Base-by-base conservation (phyloP, 1,140 invertebrate species). In the Phthorimaea operculella region DNA sequence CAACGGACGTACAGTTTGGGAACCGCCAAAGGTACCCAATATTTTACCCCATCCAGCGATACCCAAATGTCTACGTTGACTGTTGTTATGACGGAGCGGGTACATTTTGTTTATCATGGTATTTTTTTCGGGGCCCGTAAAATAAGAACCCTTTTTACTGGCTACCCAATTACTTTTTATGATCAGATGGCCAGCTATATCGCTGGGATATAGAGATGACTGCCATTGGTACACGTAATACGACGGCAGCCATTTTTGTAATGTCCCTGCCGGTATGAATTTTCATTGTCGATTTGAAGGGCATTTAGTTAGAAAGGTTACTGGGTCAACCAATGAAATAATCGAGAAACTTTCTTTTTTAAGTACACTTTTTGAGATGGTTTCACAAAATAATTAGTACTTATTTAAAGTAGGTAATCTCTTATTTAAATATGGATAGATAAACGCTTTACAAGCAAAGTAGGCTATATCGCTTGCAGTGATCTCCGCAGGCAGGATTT, bases 81-180 rank as follows among this genome's bases (percentile, higher is more conserved):
- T 44, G 51, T 61, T 66, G 62, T 68, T 66, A 71, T 74, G 69
- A 72, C 54, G 62, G 66, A 68, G 67, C 66, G 68, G 59, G 57
- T 50, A 14, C 62, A 54, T 72, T 74, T 70, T 79, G 72, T 83
- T 76, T 78, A 75, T 73, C 72, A 75, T 79, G 21, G 64, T 73
- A 70, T 78, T 79, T 72, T n/a, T 72, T 76, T 77, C 64, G 60
- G 68, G 56, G 64, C 62, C 64, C 69, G 62, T 83, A 83, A 83
- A 82, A 80, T 80, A 80, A 78, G 72, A 81, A 71, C 72, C 76
- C 77, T 76, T 79, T 75, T 77, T 80, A 83, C 68, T 65, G 68
- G 63, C 59, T 63, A 76, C 72, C 77, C 79, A 79, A 80, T 83
- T 80, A 80, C 75, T 70, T 78, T 80, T 81, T 81, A 79, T 60